Base-by-base conservation (phyloP, 2,113 vertebrate species). In the Carlito syrichta region DNA sequence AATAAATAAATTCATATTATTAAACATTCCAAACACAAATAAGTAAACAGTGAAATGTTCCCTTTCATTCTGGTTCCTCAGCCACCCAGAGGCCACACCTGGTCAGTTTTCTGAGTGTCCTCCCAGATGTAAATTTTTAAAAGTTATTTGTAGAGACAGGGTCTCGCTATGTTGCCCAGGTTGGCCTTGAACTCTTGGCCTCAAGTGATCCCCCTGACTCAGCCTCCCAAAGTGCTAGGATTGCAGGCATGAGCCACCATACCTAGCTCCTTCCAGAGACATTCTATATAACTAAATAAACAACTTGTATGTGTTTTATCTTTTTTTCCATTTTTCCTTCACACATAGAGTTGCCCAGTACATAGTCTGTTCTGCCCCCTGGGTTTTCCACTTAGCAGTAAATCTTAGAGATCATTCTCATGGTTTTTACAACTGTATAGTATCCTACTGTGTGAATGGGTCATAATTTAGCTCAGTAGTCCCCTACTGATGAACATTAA, bases 1-100 rank as follows among this genome's bases (percentile, higher is more conserved):
- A n/a, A 77, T 68, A 81, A 88, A 62, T 85, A 82, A 35, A 88
- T 69, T 68, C 69, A 60, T 19, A 3, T 79, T 20, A 88, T 74
- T 58, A 68, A 60, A 95, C 45, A 74, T 74, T 22, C 19, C 30
- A 40, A 43, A 79, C 27, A 9, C 20, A 68, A 20, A n/a, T 22
- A 82, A 20, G 17, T 16, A 17, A 79, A 38, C 32, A 81, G 23
- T 35, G 50, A 76, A 82, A 32, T 50, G 23, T 20, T 60, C 63
- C 14, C n/a, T 84, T 11, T 58, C 13, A 25, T 20, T 11, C 20
- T 2, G 62, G 6, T 30, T n/a, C 30, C 68, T 27, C 58, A 17
- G 32, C n/a, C 38, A 32, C 5, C n/a, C 50, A 10, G 13, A 32
- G 54, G 79, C 43, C 43, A 14, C 30, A 1, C 8, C 89, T 48